Evolutionary conservation across 1,140 invertebrate species (phyloP), one percentile per base, ranked within the genome.

Genomic region (Drosophila lini): DNA sequence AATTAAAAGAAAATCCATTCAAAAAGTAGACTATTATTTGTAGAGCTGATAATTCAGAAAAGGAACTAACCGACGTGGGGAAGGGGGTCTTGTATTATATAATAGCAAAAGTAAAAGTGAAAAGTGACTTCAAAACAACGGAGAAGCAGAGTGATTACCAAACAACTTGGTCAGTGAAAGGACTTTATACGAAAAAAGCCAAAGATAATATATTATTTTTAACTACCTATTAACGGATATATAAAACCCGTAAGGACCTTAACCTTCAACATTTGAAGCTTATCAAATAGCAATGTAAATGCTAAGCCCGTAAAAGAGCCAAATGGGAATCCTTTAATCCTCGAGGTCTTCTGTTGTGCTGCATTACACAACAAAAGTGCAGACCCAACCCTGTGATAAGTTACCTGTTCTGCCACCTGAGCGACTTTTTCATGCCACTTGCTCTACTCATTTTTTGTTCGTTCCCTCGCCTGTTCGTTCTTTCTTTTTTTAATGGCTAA

Each of bases 401-500:
- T 68, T 64, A 52, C 71, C 69, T 55, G 44, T 34, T 19, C 57
- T 47, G 38, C 57, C 70, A 56, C 70, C 61, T 75, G 73, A 63
- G 73, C 50, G 61, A 75, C 67, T 65, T 58, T 76, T 59, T 44
- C 70, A 63, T 64, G 42, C 44, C 57, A 63, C 53, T 65, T 48
- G 40, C 56, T 38, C 52, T 62, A 59, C 62, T 48, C 44, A 62
- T 42, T 73, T 65, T 48, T 41, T 70, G 44, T 48, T 34, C 42
- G 41, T 65, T 60, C 25, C 15, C 34, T 10, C 19, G 34, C 19
- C 34, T n/a, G 28, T 50, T 50, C n/a, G 47, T 52, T 67, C n/a
- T 36, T 59, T 47, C 19, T 15, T 25, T 45, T 74, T 85, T 78
- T 85, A 78, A 80, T 84, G 67, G 78, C 74, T 85, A 75, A 85